Evolutionary conservation across 1,140 invertebrate genomes (phyloP).

Genomic region (Tribolium madens): DNA sequence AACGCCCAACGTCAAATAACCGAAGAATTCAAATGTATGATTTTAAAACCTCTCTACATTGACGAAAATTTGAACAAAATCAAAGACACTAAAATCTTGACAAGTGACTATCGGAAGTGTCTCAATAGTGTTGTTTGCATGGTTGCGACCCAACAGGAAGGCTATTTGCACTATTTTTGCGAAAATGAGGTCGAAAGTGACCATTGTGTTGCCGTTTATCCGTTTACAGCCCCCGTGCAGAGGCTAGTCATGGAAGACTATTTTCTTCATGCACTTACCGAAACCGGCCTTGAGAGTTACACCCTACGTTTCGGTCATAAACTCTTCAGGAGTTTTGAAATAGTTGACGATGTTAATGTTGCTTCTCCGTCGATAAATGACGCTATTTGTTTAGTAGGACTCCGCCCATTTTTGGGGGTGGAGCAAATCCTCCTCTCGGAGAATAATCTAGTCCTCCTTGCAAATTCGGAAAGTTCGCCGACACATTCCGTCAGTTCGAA

Average conservation of each 20-base stretch:
- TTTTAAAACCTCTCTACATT: conserved; percentile 63
- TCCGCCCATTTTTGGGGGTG: conserved; percentile 80
- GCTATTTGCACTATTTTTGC: conserved; percentile 71
- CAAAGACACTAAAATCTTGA: conserved; percentile 50
- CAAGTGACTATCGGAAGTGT: conserved; percentile 54
- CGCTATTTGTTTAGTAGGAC: conserved; percentile 78
- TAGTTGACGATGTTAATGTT: conserved; percentile 60
- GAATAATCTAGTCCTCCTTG: conserved; percentile 75
- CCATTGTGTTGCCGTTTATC: conserved; percentile 68
- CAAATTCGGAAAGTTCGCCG: conserved; percentile 71
- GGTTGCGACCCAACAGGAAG: conserved; percentile 70
- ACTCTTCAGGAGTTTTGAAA: conserved; percentile 63
- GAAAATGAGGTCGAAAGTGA: conserved; percentile 57
- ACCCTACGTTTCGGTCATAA: conserved; percentile 76
- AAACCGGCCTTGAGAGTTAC: conserved; percentile 83
- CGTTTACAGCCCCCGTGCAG: conserved; percentile 78
- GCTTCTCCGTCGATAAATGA: conserved; percentile 72
- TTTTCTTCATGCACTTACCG: conserved; percentile 80
- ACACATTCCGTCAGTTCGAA: conserved; percentile 64
- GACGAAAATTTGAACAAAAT: conserved; percentile 57
- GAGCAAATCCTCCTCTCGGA: conserved; percentile 74
- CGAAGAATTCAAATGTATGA: conserved; percentile 64
- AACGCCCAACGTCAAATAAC: conserved; percentile 58
- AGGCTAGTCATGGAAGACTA: conserved; percentile 76
- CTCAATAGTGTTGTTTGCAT: conserved; percentile 64